These are phyloP conservation scores for Drosophila tanythrix DNA, from an alignment of 2,888 invertebrate genomes.

Conservation along the genomic window DNA sequence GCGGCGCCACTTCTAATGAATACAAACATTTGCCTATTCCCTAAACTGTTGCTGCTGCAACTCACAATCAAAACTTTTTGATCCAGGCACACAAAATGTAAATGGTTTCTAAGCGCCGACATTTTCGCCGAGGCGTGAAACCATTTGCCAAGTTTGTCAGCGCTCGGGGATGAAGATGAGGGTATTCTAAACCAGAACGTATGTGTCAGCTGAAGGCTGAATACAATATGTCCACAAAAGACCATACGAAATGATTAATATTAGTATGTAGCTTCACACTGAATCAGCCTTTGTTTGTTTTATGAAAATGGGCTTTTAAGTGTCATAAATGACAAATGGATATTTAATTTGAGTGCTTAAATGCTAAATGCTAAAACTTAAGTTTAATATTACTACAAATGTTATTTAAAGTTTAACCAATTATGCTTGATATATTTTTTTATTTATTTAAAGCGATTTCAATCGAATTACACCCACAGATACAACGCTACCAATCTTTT, in stretches of 20 bases:
- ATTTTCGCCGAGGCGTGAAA: slow-evolving; percentile 60
- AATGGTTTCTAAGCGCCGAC: slow-evolving; percentile 60
- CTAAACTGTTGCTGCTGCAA: slow-evolving; percentile 11
- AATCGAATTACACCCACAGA: slow-evolving; percentile 24
- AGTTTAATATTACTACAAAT: slow-evolving; percentile 9
- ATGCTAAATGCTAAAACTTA: not conserved
- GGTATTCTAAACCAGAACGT: slow-evolving; percentile 5
- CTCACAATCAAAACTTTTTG: slow-evolving; percentile 39
- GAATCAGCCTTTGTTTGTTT: slow-evolving; percentile 5
- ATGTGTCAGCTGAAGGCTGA: slow-evolving; percentile 11
- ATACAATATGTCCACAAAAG: slow-evolving; percentile 8
- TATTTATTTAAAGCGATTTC: slow-evolving; percentile 17
- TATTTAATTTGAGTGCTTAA: not conserved
- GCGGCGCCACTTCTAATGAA: slow-evolving; percentile 48
- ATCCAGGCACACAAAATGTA: slow-evolving; percentile 42
- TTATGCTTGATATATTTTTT: not conserved
- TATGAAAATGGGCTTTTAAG: not conserved
- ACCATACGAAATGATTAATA: slow-evolving; percentile 25
- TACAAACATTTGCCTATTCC: slow-evolving; percentile 43
- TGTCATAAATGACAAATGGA: slow-evolving; percentile 9
- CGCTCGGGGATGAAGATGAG: not conserved
- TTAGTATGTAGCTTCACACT: slow-evolving; percentile 4
- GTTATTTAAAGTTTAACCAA: not conserved
- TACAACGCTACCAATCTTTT: not conserved
- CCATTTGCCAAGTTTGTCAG: slow-evolving; percentile 36